A percentile compares a stretch with the other conserved stretches of the same genome.
Conservation (phyloP, 2,888 invertebrate genomes). For the Stomorhina lunata region DNA sequence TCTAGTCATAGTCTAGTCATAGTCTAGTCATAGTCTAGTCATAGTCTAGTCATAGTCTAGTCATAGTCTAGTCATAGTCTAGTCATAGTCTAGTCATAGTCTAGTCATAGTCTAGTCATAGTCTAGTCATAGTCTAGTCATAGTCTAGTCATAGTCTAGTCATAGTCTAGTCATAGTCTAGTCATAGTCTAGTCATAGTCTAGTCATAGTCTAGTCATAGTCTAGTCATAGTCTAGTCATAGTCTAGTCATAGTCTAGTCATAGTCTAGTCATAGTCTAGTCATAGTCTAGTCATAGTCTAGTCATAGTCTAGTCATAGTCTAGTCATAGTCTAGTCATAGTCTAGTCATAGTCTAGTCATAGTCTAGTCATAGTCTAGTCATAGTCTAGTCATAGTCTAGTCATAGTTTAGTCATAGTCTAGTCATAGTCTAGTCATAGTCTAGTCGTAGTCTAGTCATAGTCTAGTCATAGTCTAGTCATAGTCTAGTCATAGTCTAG, state of each 20-base stretch:
- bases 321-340: background rate
- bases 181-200: background rate
- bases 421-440: background rate
- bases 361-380: background rate
- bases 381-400: background rate
- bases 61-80: background rate
- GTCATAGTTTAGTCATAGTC: background rate
- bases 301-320: background rate
- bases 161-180: background rate
- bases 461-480: too few species aligned
- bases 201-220: background rate
- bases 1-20: background rate
- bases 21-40: background rate
- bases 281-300: background rate
- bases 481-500: too few species aligned
- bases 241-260: background rate
- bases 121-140: background rate
- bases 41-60: background rate
- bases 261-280: background rate
- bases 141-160: background rate
- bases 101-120: background rate
- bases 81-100: background rate
- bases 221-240: background rate
- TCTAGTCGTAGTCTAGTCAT: too few species aligned
- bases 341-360: background rate